Base-by-base conservation (phyloP, 2,797 vertebrate species). In the Enteromius unitaeniatus region DNA sequence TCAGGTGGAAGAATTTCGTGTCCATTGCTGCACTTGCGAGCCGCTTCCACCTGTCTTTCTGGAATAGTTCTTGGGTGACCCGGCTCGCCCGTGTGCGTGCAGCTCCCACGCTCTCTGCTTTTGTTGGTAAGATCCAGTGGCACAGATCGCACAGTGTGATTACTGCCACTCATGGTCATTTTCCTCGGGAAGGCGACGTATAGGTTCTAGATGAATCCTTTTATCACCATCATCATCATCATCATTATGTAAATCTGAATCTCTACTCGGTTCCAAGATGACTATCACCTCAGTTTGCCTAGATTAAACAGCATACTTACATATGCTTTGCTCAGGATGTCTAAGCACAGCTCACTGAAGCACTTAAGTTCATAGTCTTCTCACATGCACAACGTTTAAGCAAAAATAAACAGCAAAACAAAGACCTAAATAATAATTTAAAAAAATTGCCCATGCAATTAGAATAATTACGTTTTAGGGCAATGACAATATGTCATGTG, bases 81-180 rank as follows among this genome's bases (percentile, higher is more conserved):
- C 60, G 3, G 86, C 53, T 82, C 80, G 26, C 87, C 86, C 85
- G 51, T 79, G 90, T 64, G 78, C 34, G 83, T 45, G 82, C 75
- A 9, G 74, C 65, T 78, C 53, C 40, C 51, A 78, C 90, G 92
- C 81, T 89, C 88, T 80, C 93, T 89, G 79, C 53, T 68, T 2
- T 86, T 92, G 84, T 88, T 95, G 88, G 93, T 91, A 84, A 96
- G 88, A 90, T 96, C 95, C 92, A 96, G 92, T 86, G 95, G 95
- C 70, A 87, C 91, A 1, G 85, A 80, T 47, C 88, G 40, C 78
- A 92, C 88, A 55, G 83, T 90, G 87, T 91, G 88, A 85, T 92
- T 89, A 81, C 88, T 72, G 75, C 55, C 88, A 88, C 93, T 92
- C 93, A 94, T 95, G 82, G 93, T 95, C 93, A 93, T 93, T 86